Evolutionary conservation across 2,113 vertebrate genomes (phyloP).

Genomic region (Bubalus kerabau): DNA sequence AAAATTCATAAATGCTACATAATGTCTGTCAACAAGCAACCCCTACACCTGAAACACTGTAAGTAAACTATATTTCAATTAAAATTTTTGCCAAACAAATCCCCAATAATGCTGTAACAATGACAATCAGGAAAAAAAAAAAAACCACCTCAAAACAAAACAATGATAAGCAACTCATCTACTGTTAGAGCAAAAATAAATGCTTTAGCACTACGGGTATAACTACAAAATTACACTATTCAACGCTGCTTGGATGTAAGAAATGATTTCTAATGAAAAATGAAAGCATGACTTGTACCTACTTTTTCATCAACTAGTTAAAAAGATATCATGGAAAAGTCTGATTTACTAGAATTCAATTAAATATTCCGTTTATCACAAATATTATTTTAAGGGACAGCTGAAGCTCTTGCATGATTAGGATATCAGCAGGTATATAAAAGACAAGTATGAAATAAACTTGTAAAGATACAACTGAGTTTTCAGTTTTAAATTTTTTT

Average conservation of each 20-base stretch:
- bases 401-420: not conserved
- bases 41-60: not conserved
- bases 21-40: not conserved
- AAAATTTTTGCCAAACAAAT: not conserved
- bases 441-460: not conserved
- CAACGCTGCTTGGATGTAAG: not conserved
- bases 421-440: not conserved
- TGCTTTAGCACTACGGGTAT: not conserved
- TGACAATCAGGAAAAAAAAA: not conserved
- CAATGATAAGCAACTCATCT: not conserved
- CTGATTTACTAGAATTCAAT: not conserved
- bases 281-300: not conserved
- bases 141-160: not conserved
- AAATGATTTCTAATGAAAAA: too few species aligned
- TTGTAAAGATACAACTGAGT: not conserved
- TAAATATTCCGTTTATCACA: not conserved
- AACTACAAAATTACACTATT: not conserved
- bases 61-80: not conserved
- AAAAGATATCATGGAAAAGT: not conserved
- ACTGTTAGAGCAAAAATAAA: not conserved
- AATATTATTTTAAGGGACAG: slow-evolving; percentile 1
- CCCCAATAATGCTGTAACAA: not conserved
- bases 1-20: not conserved
- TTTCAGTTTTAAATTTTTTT: not conserved
- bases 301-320: not conserved